phyloP scores from a whole-genome alignment of 2,888 invertebrate species.

The Athalia rosae region DNA sequence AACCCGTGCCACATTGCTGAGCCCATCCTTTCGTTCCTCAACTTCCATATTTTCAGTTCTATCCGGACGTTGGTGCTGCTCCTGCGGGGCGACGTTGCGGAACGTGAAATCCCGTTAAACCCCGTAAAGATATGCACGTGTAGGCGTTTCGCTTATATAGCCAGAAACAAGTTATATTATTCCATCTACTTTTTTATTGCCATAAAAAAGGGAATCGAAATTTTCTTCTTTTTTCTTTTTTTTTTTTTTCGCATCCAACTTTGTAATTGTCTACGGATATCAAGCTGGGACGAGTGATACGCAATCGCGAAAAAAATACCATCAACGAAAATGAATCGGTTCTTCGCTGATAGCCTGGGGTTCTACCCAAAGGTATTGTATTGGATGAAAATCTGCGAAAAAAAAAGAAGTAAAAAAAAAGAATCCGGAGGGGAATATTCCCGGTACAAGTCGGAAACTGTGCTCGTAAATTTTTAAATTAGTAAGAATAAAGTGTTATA shows the following conservation, averaged over 20 bases:
- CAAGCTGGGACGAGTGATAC: constrained; percentile 42
- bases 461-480: constrained; percentile 43
- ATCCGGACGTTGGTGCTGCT: constrained; percentile 39
- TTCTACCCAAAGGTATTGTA: constrained; percentile 27
- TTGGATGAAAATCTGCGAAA: constrained; percentile 32
- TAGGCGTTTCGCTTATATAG: too few species aligned
- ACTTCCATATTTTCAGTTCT: constrained; percentile 48
- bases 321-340: constrained; percentile 41
- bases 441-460: constrained; percentile 41
- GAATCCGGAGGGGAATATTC: constrained; percentile 19
- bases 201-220: constrained; percentile 20
- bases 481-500: not conserved
- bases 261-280: constrained; percentile 44
- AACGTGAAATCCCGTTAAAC: constrained; percentile 47
- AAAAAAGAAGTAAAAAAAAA: not conserved
- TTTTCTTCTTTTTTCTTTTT: not conserved
- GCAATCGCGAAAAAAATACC: constrained; percentile 41
- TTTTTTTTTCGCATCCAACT: constrained; percentile 25
- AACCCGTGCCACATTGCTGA: constrained; percentile 56
- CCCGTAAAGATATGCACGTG: constrained; percentile 51
- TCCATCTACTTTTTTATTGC: not conserved
- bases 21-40: constrained; percentile 47
- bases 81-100: constrained; percentile 46
- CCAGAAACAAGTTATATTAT: too few species aligned
- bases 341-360: not conserved